Evolutionary conservation across 2,797 vertebrate species (phyloP), one percentile per base, ranked within the genome.

Genomic region (Phataginus tricuspis): DNA sequence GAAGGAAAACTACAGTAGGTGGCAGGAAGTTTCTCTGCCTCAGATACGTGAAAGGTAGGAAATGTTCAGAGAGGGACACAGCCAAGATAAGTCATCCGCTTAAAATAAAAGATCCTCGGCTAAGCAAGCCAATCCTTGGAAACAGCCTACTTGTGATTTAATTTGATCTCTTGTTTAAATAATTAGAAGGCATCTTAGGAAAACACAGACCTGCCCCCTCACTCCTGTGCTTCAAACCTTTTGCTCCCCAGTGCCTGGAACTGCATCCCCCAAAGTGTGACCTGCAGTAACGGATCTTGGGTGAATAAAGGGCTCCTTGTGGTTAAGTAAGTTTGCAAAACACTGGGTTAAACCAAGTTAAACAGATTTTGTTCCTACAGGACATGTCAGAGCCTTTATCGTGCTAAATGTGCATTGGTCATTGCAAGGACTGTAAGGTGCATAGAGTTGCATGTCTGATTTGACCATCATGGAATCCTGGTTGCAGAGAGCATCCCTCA

Each of bases 21-120:
- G 78, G 80, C 66, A 21, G 53, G 51, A 96, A 90, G 31, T 91
- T 66, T 94, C 87, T 72, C 59, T 29, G 69, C 82, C 80, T 85
- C 0, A 0, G 55, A 75, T 31, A 82, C 87, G 95, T 91, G 34
- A 97, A 96, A 95, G 75, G 86, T 8, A 53, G 88, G 86, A 66
- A 87, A 49, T 2, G 59, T 96, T 84, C 63, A 29, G 86, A 96
- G 86, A 90, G 19, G 66, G 84, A 86, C 92, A 84, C 1, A 34
- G 83, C 49, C 42, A 27, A 42, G 39, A 78, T 51, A 85, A 85
- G 37, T 2, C 39, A 14, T 63, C 29, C 68, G 11, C 37, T 68
- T 68, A 68, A 72, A 91, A 74, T 21, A 77, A 97, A 97, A 95
- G 3, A 5, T 18, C 49, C 71, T 87, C 34, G 1, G 45, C 74